These are phyloP conservation scores for Hirtodrosophila histrioides DNA, from an alignment of 2,888 invertebrate genomes.

Conservation along the genomic window DNA sequence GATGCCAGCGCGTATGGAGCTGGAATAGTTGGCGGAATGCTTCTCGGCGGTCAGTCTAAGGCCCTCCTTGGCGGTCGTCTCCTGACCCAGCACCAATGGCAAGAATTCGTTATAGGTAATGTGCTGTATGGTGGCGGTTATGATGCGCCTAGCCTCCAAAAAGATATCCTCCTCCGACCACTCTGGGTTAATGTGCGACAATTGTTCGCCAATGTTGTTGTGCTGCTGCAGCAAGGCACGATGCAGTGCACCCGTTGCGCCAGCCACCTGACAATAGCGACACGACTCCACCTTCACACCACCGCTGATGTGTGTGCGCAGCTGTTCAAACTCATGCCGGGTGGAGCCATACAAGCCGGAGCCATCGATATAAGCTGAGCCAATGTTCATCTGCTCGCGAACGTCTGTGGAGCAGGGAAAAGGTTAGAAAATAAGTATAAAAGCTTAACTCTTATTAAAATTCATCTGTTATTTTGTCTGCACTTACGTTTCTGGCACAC, in stretches of 20 bases:
- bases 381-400: slow-evolving; percentile 94
- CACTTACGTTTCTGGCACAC: slow-evolving; percentile 87
- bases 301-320: slow-evolving; percentile 90
- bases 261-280: slow-evolving; percentile 87
- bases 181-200: slow-evolving; percentile 89
- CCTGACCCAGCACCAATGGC: slow-evolving; percentile 89
- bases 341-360: slow-evolving; percentile 92
- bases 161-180: slow-evolving; percentile 92
- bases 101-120: slow-evolving; percentile 93
- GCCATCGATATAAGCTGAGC: slow-evolving; percentile 92
- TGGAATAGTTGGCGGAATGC: slow-evolving; percentile 92
- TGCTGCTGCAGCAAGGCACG: slow-evolving; percentile 90
- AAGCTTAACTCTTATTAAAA: too few relatives aligned
- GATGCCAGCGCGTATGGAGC: slow-evolving; percentile 90
- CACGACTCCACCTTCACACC: slow-evolving; percentile 89
- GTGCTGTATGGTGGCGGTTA: slow-evolving; percentile 92
- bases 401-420: slow-evolving; percentile 85
- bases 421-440: too few relatives aligned
- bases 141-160: slow-evolving; percentile 89
- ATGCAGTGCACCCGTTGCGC: slow-evolving; percentile 90
- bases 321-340: slow-evolving; percentile 88
- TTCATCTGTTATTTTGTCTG: too few relatives aligned
- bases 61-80: slow-evolving; percentile 82
- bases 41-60: slow-evolving; percentile 89
- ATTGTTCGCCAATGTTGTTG: slow-evolving; percentile 90